Conservation (phyloP, 2,888 invertebrate species). For the Netelia melanura region DNA sequence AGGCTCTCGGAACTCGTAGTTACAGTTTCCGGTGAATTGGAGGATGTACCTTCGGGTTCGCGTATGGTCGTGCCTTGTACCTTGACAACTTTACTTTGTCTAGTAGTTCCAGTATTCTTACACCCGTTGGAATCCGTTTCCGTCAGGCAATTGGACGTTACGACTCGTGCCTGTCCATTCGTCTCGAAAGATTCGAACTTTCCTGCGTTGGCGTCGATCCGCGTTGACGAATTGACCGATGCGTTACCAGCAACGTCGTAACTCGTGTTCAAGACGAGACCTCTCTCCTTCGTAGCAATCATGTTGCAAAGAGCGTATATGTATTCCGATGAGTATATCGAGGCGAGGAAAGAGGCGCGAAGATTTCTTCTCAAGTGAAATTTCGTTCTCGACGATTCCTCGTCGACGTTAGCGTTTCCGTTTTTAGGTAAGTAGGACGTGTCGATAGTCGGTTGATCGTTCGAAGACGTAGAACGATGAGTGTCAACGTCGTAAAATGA, state of each 20-base stretch:
- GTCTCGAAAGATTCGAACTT: slow-evolving; percentile 15
- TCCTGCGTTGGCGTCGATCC: slow-evolving; percentile 36
- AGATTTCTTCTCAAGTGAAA: slow-evolving; percentile 34
- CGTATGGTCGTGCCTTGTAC: not conserved
- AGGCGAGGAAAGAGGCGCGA: slow-evolving; percentile 86
- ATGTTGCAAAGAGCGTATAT: slow-evolving; percentile 92
- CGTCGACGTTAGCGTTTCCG: not conserved
- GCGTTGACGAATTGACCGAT: slow-evolving; percentile 63
- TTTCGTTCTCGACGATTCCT: slow-evolving; percentile 19
- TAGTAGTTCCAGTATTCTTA: not conserved
- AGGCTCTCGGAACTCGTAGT: slow-evolving; percentile 78
- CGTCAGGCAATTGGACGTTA: slow-evolving; percentile 36
- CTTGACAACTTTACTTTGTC: slow-evolving; percentile 25
- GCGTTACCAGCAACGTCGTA: slow-evolving; percentile 83
- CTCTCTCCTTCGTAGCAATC: slow-evolving; percentile 89
- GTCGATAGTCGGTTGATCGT: slow-evolving; percentile 46
- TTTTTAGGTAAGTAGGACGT: not conserved
- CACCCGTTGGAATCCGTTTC: slow-evolving; percentile 39
- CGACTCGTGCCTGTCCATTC: slow-evolving; percentile 34
- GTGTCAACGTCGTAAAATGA: slow-evolving; percentile 57
- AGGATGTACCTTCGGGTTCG: slow-evolving; percentile 10
- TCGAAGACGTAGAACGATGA: slow-evolving; percentile 1
- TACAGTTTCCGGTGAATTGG: slow-evolving; percentile 21
- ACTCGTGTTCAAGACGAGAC: slow-evolving; percentile 89
- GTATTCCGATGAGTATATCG: slow-evolving; percentile 89